Conservation (phyloP, 2,888 invertebrate species). For the Apocheima hispidaria region DNA sequence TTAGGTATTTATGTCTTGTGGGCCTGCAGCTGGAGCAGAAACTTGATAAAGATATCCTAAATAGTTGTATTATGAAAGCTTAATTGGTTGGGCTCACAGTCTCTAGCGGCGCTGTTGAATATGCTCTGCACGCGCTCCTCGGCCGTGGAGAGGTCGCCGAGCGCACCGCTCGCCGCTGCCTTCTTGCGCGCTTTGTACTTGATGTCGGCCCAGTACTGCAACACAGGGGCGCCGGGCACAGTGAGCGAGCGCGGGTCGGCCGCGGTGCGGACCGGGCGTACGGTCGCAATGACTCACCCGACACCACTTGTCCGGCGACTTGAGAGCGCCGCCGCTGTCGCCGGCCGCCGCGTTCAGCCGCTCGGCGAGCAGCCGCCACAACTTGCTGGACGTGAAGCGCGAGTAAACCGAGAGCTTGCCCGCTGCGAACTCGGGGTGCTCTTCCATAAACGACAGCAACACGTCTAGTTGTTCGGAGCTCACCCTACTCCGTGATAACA, state of each 20-base stretch:
- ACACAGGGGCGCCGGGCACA: neutral
- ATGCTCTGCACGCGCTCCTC: conserved; percentile 76
- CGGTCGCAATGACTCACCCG: conserved; percentile 64
- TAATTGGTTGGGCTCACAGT: conserved; percentile 62
- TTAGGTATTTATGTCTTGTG: too few species aligned
- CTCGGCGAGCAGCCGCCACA: conserved; percentile 78
- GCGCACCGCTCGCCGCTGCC: conserved; percentile 72
- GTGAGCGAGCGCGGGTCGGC: neutral
- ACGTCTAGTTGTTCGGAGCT: conserved; percentile 77
- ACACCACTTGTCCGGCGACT: conserved; percentile 82
- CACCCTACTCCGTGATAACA: conserved; percentile 74
- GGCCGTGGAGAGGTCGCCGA: conserved; percentile 72
- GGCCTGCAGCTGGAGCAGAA: too few species aligned
- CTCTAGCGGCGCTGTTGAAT: conserved; percentile 59
- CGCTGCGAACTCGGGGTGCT: conserved; percentile 79
- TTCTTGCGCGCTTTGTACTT: conserved; percentile 80
- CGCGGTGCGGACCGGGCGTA: neutral
- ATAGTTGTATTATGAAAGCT: neutral
- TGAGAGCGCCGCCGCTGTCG: conserved; percentile 73
- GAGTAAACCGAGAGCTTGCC: conserved; percentile 79
- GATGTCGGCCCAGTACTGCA: conserved; percentile 80
- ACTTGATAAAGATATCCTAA: too few species aligned
- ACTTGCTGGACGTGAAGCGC: conserved; percentile 77
- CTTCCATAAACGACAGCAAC: conserved; percentile 80
- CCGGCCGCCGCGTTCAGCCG: conserved; percentile 78